Evolutionary conservation across 1,140 invertebrate species (phyloP).

Genomic region (honey bee (Apis mellifera)): DNA sequence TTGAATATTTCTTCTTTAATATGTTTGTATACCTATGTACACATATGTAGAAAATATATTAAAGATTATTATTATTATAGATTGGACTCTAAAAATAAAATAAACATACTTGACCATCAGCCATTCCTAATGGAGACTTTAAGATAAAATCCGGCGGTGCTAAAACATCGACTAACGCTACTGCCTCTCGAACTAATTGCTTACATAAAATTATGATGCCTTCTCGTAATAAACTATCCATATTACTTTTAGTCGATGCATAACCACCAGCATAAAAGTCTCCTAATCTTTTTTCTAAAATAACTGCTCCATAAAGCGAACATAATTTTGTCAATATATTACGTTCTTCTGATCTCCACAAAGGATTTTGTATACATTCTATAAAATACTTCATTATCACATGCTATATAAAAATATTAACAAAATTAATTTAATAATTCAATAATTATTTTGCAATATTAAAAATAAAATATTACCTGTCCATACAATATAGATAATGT

Average conservation of each 20-base stretch:
- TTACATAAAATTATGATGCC: constrained; percentile 87
- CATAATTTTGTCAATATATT: constrained; percentile 86
- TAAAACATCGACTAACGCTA: constrained; percentile 91
- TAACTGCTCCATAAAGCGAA: constrained; percentile 87
- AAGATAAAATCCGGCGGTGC: constrained; percentile 94
- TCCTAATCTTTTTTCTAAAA: constrained; percentile 88
- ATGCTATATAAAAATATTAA: constrained; percentile 81
- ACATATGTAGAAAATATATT: constrained; percentile 56
- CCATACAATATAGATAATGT: constrained; percentile 90
- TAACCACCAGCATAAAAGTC: constrained; percentile 90
- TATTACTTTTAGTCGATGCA: constrained; percentile 76
- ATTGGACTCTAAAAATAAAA: not conserved
- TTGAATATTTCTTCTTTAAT: constrained; percentile 88
- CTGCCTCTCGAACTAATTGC: constrained; percentile 88
- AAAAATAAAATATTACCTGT: constrained; percentile 80
- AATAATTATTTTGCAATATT: not conserved
- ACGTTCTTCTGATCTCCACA: constrained; percentile 79
- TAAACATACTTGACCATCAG: constrained; percentile 88
- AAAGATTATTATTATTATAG: too few species aligned
- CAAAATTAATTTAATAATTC: not conserved
- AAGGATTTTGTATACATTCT: constrained; percentile 79
- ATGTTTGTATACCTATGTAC: constrained; percentile 90
- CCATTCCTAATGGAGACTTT: constrained; percentile 91
- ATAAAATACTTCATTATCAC: constrained; percentile 84
- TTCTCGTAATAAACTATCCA: constrained; percentile 82